Percentiles rank a stretch among this genome's conserved stretches.
phyloP scores from a whole-genome alignment of 2,113 vertebrate species.

The Neogobius melanostomus region DNA sequence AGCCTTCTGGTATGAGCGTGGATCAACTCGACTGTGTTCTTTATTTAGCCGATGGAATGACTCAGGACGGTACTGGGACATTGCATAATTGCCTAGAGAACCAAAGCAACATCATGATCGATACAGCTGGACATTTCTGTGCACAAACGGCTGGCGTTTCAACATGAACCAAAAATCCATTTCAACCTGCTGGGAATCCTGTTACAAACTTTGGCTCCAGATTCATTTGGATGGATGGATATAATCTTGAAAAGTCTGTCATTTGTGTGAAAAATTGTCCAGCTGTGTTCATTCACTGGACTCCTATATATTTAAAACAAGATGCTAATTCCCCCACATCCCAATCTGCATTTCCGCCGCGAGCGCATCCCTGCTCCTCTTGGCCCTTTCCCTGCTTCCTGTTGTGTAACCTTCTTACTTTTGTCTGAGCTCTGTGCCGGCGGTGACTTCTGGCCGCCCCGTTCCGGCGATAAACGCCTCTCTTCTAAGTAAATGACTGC shows the following conservation, averaged over 20 bases:
- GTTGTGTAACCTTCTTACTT: constrained; percentile 22
- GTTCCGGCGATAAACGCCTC: neutral
- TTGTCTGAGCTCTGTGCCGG: neutral
- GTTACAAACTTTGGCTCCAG: too few relatives aligned
- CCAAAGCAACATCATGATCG: too few relatives aligned
- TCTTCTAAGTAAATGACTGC: neutral
- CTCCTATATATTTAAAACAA: too few relatives aligned
- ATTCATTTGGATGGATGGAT: too few relatives aligned
- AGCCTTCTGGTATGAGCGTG: neutral
- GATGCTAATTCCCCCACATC: neutral
- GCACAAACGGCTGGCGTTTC: too few relatives aligned
- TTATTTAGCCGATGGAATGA: neutral
- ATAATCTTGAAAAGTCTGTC: too few relatives aligned
- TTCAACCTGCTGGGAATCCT: too few relatives aligned
- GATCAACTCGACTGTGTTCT: neutral
- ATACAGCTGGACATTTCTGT: too few relatives aligned
- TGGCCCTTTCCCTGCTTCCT: neutral
- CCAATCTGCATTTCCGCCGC: neutral
- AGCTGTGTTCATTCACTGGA: too few relatives aligned
- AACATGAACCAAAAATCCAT: too few relatives aligned
- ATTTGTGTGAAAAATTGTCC: too few relatives aligned
- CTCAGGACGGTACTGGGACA: neutral
- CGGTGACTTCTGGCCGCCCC: neutral
- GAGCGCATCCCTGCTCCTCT: constrained; percentile 29
- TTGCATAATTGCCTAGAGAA: neutral